These are phyloP conservation scores for Sialia sialis DNA, from an alignment of 2,113 vertebrate genomes.

Conservation along the genomic window DNA sequence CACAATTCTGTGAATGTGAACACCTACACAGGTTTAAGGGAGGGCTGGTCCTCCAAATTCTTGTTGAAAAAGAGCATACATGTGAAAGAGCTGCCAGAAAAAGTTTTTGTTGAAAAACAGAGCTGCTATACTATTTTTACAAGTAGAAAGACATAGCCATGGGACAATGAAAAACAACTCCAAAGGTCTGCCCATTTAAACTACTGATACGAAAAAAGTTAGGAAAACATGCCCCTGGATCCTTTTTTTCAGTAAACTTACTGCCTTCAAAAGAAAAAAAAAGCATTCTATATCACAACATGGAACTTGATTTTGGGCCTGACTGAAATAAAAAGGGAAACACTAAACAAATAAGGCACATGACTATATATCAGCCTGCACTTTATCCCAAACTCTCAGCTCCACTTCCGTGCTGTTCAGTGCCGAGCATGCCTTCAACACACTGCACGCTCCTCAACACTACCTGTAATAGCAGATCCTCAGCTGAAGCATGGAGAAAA, in stretches of 20 bases:
- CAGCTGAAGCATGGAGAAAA: background rate
- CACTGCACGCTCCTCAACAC: background rate
- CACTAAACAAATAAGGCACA: background rate
- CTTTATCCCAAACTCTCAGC: background rate
- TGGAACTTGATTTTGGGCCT: background rate
- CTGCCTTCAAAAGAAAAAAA: background rate
- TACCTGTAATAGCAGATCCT: background rate
- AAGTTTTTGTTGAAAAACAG: background rate
- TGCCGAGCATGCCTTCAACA: background rate
- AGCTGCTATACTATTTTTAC: background rate
- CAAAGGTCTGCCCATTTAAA: background rate
- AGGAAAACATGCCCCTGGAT: background rate
- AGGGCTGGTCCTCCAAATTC: background rate
- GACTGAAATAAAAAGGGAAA: background rate
- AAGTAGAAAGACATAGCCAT: background rate
- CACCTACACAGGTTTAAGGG: background rate
- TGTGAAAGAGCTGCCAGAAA: background rate
- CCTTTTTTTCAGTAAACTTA: background rate
- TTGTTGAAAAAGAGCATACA: background rate
- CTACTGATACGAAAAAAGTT: background rate
- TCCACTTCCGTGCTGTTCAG: background rate
- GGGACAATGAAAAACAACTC: background rate
- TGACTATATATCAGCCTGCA: background rate
- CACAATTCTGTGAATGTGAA: background rate
- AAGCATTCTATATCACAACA: accelerated